Base-by-base conservation (phyloP, 2,113 vertebrate species). In the Rhinolophus ferrumequinum region DNA sequence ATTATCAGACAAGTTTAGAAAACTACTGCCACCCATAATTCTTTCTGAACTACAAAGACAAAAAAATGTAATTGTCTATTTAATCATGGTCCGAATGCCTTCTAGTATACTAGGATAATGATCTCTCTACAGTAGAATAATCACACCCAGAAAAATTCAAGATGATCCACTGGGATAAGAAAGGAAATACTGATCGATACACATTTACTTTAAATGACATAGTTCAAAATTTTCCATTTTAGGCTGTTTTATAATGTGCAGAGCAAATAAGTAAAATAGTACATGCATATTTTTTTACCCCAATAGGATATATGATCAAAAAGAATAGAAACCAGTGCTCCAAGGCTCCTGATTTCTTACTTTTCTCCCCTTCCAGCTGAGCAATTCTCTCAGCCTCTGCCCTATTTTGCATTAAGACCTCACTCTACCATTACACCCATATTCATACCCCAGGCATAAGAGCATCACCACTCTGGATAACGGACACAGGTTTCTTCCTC, bases 181-280 rank as follows among this genome's bases (percentile, higher is more conserved):
- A 88, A 97, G 79, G 76, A 95, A 95, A 95, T 58, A 83, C 3
- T 70, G 15, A 41, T 70, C 7, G 56, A 47, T 28, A 70, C 13
- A 86, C 16, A 56, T 58, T 89, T 80, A 86, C 50, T 84, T 94
- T 58, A 92, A 77, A 92, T 85, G 8, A 92, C 24, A 82, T 69
- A 76, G 35, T 90, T 82, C 91, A 94, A 58, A 93, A 35, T 14
- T 58, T 88, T 82, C 67, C 76, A 44, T 38, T 91, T 72, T 35
- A 73, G 69, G 15, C 58, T n/a, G 13, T 70, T 79, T 94, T 88
- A 88, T 52, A 88, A 94, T 21, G 5, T 50, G 87, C 7, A 83
- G 12, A 91, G 41, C 58, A 69, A 69, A 83, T 83, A 33, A 60
- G 54, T 83, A 2, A 13, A 93, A 72, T 6, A 81, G 44, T 22